These are phyloP conservation scores for Bombycilla garrulus DNA, from an alignment of 2,113 vertebrate genomes.

Conservation along the genomic window DNA sequence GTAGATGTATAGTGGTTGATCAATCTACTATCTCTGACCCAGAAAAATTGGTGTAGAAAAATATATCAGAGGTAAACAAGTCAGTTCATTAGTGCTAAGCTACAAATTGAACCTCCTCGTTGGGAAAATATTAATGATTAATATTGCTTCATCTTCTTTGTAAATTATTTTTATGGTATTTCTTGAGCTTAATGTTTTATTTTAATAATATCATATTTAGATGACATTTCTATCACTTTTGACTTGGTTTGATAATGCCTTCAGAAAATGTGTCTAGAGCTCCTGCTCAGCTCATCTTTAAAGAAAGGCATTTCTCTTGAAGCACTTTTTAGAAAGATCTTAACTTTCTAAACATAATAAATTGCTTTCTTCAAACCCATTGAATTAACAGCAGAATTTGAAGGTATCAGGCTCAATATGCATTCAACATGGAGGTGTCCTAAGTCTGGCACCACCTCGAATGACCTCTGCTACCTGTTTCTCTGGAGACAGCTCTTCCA, in stretches of 20 bases:
- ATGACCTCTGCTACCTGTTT: neutral
- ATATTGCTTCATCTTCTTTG: neutral
- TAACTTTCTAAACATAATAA: neutral
- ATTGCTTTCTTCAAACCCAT: neutral
- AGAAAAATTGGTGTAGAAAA: neutral
- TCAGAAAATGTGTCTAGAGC: neutral
- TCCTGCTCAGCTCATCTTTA: neutral
- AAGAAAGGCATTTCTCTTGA: neutral
- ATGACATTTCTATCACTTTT: neutral
- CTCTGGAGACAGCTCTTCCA: neutral
- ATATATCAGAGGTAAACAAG: neutral
- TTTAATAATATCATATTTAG: neutral
- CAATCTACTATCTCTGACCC: neutral
- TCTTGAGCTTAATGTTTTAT: neutral
- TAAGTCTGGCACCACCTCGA: neutral
- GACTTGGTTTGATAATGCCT: neutral
- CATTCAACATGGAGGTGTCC: fast-evolving
- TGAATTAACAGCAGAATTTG: neutral
- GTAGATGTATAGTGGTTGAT: constrained; percentile 9
- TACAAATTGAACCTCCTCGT: neutral
- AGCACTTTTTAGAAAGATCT: neutral
- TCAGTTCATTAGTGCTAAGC: neutral
- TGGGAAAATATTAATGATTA: neutral
- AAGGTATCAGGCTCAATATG: neutral
- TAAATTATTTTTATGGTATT: neutral